Conservation (phyloP, 2,113 vertebrate genomes). For the Fregetta grallaria region DNA sequence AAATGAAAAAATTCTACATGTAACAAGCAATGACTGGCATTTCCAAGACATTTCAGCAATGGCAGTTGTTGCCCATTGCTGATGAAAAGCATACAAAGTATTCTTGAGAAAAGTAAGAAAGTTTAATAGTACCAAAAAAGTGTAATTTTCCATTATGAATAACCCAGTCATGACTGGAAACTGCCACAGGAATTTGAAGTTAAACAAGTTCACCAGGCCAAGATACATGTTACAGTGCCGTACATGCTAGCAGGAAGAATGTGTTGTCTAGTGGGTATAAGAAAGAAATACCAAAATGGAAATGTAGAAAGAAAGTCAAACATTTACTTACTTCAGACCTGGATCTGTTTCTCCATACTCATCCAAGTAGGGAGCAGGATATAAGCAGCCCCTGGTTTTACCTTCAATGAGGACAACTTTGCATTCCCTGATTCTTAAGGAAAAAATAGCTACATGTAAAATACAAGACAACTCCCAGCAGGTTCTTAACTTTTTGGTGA, state of each 20-base stretch:
- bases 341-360: slow-evolving; percentile 98
- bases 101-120: background rate
- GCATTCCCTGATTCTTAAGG: slow-evolving; percentile 91
- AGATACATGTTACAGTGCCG: background rate
- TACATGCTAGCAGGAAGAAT: background rate
- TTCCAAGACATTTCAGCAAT: background rate
- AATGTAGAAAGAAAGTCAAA: background rate
- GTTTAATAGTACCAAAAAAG: background rate
- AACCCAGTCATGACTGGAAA: background rate
- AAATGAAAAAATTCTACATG: background rate
- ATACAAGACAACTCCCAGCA: background rate
- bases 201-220: background rate
- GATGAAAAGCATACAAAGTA: background rate
- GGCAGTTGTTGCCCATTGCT: background rate
- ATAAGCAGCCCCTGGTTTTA: slow-evolving; percentile 90
- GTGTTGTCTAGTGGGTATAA: background rate
- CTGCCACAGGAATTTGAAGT: background rate
- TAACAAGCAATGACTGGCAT: background rate
- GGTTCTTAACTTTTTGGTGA: background rate
- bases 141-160: background rate
- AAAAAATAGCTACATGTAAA: slow-evolving; percentile 27
- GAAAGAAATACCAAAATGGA: background rate
- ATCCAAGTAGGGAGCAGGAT: slow-evolving; percentile 94
- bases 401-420: slow-evolving; percentile 92
- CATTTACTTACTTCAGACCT: slow-evolving; percentile 83